Conservation (phyloP, 2,797 vertebrate species). For the Nannoperca obscura region DNA sequence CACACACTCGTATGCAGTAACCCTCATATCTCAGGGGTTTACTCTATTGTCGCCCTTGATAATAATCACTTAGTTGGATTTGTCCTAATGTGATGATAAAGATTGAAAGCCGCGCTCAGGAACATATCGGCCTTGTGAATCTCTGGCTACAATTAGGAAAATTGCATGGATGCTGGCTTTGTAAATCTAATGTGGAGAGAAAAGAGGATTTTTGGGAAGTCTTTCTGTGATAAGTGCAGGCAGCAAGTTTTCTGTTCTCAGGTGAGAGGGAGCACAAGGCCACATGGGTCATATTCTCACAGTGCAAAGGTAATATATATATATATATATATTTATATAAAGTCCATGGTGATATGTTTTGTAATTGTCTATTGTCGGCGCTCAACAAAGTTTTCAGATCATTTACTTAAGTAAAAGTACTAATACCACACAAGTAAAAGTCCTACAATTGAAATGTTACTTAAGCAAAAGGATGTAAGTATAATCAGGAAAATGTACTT, state of each 20-base stretch:
- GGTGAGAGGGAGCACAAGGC: background rate
- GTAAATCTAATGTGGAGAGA: conserved; percentile 50
- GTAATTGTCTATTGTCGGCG: background rate
- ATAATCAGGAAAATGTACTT: background rate
- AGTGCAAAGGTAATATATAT: background rate
- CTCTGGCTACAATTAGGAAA: conserved; percentile 71
- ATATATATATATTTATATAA: background rate
- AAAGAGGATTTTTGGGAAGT: conserved; percentile 36
- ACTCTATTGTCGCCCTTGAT: conserved; percentile 54
- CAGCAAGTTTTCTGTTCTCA: background rate
- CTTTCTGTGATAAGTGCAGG: conserved; percentile 32
- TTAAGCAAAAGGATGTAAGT: background rate
- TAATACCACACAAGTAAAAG: background rate
- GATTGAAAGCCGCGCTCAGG: conserved; percentile 60
- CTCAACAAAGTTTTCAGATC: background rate
- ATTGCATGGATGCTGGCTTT: conserved; percentile 58
- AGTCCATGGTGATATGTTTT: background rate
- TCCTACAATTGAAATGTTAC: background rate
- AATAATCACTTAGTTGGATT: conserved; percentile 74
- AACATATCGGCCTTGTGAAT: conserved; percentile 54
- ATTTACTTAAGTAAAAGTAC: background rate
- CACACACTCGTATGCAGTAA: conserved; percentile 5
- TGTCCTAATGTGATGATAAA: conserved; percentile 73
- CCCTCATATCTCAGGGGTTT: conserved; percentile 16
- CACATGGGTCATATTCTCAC: background rate